phyloP scores from a whole-genome alignment of 2,797 vertebrate species.

The Pteropus rufus region DNA sequence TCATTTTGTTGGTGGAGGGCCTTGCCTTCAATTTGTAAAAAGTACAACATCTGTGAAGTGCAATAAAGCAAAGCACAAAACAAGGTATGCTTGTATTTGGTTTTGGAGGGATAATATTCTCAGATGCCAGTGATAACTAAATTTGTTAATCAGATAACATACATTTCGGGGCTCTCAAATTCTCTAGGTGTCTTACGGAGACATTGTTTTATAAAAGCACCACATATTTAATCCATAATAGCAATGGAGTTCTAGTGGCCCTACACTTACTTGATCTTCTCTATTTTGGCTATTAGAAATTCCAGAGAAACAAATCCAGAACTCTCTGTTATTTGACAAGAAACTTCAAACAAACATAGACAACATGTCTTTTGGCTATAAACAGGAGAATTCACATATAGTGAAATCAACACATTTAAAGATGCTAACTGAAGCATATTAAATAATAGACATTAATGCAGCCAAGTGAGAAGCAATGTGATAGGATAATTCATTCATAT shows the following conservation, averaged over 20 bases:
- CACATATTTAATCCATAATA: neutral
- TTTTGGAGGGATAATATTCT: neutral
- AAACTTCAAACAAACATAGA: neutral
- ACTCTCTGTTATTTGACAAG: neutral
- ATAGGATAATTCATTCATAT: constrained; percentile 44
- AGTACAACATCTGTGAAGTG: neutral
- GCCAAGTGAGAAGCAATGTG: constrained; percentile 32
- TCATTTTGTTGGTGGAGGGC: neutral
- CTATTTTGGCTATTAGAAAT: constrained; percentile 13
- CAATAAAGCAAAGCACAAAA: neutral
- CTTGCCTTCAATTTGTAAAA: neutral
- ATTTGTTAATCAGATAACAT: neutral
- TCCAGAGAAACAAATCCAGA: neutral
- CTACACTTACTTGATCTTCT: neutral
- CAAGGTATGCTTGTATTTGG: neutral
- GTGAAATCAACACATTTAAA: constrained; percentile 30
- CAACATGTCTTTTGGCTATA: neutral
- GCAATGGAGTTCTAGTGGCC: neutral
- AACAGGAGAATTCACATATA: neutral
- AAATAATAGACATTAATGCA: constrained; percentile 36
- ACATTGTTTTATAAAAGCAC: neutral
- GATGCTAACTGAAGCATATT: constrained; percentile 32
- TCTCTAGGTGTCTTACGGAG: neutral
- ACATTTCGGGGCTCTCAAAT: neutral
- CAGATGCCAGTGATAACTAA: neutral